Conservation (phyloP, 1,140 invertebrate species). For the Aphelenchoides besseyi region DNA sequence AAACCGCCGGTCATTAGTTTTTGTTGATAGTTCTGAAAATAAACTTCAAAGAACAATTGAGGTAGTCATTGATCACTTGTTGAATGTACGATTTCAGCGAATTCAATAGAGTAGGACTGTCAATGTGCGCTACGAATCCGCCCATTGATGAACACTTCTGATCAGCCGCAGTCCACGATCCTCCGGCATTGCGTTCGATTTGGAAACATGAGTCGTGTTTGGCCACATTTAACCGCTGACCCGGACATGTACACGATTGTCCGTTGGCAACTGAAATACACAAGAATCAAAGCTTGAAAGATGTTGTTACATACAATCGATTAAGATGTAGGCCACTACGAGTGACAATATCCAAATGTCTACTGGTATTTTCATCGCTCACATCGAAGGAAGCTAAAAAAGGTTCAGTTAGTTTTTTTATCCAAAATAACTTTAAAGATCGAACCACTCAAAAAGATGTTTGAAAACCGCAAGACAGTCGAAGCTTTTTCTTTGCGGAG, state of each 20-base stretch:
- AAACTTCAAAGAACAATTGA: not conserved
- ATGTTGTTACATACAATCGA: too few species aligned
- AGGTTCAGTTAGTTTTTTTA: too few species aligned
- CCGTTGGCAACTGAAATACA: not conserved
- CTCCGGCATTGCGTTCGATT: not conserved
- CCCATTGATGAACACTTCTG: constrained; percentile 13
- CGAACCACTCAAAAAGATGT: too few species aligned
- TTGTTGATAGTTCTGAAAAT: constrained; percentile 14
- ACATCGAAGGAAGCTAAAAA: too few species aligned
- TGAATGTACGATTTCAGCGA: not conserved
- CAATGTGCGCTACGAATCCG: constrained; percentile 15
- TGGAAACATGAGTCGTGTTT: constrained; percentile 3
- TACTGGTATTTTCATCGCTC: too few species aligned
- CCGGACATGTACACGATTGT: constrained; percentile 18
- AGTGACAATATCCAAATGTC: too few species aligned
- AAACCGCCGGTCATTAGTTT: not conserved
- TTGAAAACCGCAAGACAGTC: too few species aligned
- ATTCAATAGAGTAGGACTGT: not conserved
- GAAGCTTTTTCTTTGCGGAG: too few species aligned
- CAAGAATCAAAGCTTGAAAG: too few species aligned
- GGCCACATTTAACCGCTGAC: not conserved
- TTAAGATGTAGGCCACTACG: too few species aligned
- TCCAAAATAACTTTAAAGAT: too few species aligned
- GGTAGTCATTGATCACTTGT: not conserved
- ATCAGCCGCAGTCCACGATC: constrained; percentile 11